Percentiles rank a stretch among this genome's conserved stretches.
Evolutionary conservation across 2,888 invertebrate species (phyloP).

Genomic region (Eupithecia centaureata): DNA sequence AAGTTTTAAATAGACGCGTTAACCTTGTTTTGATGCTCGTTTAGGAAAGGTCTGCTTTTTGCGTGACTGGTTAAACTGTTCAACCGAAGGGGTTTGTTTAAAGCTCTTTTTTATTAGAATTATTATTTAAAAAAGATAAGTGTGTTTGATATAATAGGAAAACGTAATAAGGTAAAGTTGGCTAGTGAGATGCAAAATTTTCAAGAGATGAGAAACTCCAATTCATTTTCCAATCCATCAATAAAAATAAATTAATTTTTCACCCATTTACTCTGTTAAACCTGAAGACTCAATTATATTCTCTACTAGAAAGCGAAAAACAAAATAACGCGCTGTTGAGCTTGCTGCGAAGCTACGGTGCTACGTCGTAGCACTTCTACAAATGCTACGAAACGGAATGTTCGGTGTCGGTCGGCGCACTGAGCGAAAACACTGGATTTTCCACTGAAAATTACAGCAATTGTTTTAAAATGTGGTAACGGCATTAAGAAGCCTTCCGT

Average conservation of each 20-base stretch:
- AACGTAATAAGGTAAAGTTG: neutral
- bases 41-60: conserved; percentile 6
- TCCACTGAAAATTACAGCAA: conserved; percentile 8
- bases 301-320: neutral
- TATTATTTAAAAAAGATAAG: neutral
- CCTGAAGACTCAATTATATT: neutral
- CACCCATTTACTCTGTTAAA: neutral
- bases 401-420: conserved; percentile 8
- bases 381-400: conserved; percentile 22
- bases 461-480: conserved; percentile 6
- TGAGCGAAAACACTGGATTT: conserved; percentile 11
- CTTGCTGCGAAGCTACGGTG: conserved; percentile 12
- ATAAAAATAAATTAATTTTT: neutral
- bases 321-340: conserved; percentile 17
- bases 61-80: neutral
- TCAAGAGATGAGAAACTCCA: neutral
- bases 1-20: conserved; percentile 7
- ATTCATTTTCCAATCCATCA: neutral
- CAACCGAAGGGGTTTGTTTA: neutral
- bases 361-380: conserved; percentile 22
- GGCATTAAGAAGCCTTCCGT: neutral
- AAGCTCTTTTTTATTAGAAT: neutral
- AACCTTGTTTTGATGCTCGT: neutral
- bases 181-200: neutral
- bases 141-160: neutral